Evolutionary conservation across 2,797 vertebrate genomes (phyloP), one percentile per base, ranked within the genome.

Genomic region (Philypnodon macrostomus): DNA sequence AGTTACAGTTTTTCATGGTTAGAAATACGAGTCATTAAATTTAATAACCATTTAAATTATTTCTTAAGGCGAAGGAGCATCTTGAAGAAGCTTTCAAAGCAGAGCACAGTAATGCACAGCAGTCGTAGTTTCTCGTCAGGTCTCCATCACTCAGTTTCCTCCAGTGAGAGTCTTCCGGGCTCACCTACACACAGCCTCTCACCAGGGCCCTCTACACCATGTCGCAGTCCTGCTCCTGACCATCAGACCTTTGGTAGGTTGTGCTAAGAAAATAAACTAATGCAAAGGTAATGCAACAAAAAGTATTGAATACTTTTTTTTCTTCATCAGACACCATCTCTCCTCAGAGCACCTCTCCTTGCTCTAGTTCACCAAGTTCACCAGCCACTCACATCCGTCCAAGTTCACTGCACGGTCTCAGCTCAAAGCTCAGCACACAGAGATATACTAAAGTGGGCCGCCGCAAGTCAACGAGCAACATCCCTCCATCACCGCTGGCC

Each of bases 381-480:
- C 94, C 95, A 0, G 90, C 92, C 0, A 87, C 93, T 3, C 95
- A 97, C 73, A 91, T 95, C 56, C 91, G 97, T 7, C 95, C 97
- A 63, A 97, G 92, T 85, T 94, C 97, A 0, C 88, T 99, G 24
- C 95, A 98, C 0, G 95, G 96, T 55, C 85, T 98, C 55, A 92
- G 91, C 0, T 90, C 95, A 57, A 98, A 99, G 73, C 89, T 97
- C 4, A 89, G 80, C 33, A 87, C 91, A 0, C 95, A 92, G 0
- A 94, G 94, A 52, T 93, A 89, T 77, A 84, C 80, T 52, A 98
- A 97, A 80, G 89, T 91, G 12, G 92, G 93, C 14, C 93, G 96
- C 4, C 91, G 97, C 40, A 98, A 98, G 78, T 98, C 97, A 3
- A 98, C 95, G 67, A 98, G 96, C 88, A 98, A 93, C 84, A 98